phyloP scores from a whole-genome alignment of 2,888 invertebrate species.

The Leptothorax acervorum region DNA sequence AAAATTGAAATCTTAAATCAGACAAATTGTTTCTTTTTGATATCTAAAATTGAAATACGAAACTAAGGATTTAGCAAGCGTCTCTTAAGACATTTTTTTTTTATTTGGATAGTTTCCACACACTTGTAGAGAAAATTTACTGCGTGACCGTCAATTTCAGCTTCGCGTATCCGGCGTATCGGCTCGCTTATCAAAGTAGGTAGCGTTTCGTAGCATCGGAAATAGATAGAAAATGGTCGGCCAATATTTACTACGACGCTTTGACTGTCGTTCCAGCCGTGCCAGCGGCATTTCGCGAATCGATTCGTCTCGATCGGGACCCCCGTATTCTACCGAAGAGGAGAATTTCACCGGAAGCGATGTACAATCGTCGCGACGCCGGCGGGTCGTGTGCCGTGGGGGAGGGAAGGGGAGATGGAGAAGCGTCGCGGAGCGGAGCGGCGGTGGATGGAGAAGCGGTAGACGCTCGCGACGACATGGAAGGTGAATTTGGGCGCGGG shows the following conservation, averaged over 20 bases:
- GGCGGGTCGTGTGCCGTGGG: constrained; percentile 6
- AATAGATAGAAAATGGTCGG: constrained; percentile 49
- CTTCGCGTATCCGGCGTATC: constrained; percentile 19
- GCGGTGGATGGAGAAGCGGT: constrained; percentile 48
- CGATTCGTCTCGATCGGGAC: constrained; percentile 49
- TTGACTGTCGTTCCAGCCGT: constrained; percentile 33
- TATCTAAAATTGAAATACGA: neutral
- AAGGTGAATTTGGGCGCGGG: constrained; percentile 52
- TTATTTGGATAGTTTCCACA: neutral
- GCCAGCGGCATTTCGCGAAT: constrained; percentile 49
- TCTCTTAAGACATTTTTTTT: neutral
- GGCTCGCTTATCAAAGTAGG: constrained; percentile 35
- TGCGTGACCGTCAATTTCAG: constrained; percentile 34
- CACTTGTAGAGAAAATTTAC: constrained; percentile 1
- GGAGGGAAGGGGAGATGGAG: neutral
- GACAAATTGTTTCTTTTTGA: neutral
- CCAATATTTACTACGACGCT: constrained; percentile 41
- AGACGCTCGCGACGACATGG: constrained; percentile 66
- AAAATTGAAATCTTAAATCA: constrained; percentile 2
- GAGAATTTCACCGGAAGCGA: constrained; percentile 52
- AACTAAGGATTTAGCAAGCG: neutral
- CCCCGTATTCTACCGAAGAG: constrained; percentile 19
- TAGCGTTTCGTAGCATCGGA: neutral
- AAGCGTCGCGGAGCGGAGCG: neutral
- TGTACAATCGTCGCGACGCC: constrained; percentile 53